Evolutionary conservation across 2,797 vertebrate genomes (phyloP), one percentile per base, ranked within the genome.

Genomic region (Gallinago stenura): DNA sequence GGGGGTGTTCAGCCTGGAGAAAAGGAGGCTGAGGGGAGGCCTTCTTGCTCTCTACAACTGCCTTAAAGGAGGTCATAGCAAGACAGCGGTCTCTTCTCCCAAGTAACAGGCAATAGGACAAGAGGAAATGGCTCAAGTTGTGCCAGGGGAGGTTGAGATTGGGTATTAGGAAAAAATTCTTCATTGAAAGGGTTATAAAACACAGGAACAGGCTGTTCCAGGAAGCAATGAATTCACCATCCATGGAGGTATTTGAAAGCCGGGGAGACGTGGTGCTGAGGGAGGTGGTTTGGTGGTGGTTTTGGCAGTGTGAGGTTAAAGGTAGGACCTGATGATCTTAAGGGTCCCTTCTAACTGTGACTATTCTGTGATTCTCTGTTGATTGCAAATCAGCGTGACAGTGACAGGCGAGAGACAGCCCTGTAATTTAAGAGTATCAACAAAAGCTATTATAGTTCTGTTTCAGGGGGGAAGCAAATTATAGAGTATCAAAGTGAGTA

Each of bases 391-490:
- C 7, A 9, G 16, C 14, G 0, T 4, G 33, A 65, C n/a, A 41
- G 14, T 6, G 33, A 75, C 64, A 15, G 22, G 35, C 7, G 20
- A 25, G 33, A 56, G 8, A 39, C 15, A 61, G 13, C 7, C 7
- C 1, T 43, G 0, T 33, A 37, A n/a, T 20, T 31, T 17, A 56
- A 35, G 7, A 26, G 1, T 22, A 39, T 53, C 12, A 50, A 9
- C 37, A 43, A 62, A 83, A 62, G 17, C 22, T 86, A 10, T 0
- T 39, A 0, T 26, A 2, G 1, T 17, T 48, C 12, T 28, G 1
- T 19, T 22, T 35, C 5, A 2, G 3, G 10, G 16, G 18, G 14
- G 11, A 12, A 66, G 7, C 15, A 26, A 43, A 30, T 87, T 16
- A 31, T 28, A 3, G 85, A 85, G 7, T 46, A 48, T 35, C 18